Conservation (phyloP, 2,797 vertebrate genomes). For the Neosalanx taihuensis region DNA sequence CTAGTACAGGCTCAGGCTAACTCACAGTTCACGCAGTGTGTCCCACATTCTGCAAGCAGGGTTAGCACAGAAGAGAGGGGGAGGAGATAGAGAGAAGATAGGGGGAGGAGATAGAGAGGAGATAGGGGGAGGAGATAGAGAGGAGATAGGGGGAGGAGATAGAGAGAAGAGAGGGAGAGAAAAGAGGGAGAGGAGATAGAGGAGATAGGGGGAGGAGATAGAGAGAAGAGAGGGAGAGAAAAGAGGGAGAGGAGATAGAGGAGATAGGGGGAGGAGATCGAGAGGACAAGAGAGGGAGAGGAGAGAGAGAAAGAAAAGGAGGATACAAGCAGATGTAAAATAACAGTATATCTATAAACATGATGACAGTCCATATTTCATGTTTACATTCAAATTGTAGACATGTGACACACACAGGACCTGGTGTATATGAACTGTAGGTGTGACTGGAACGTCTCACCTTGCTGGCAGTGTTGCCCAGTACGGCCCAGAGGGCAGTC, state of each 20-base stretch:
- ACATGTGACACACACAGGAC: not conserved
- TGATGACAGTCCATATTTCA: no score
- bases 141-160: no score
- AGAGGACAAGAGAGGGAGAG: slow-evolving; percentile 30
- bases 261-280: no score
- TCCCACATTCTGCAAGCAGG: slow-evolving; percentile 74
- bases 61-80: slow-evolving; percentile 47
- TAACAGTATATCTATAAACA: not conserved
- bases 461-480: slow-evolving; percentile 78
- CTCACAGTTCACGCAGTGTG: slow-evolving; percentile 83
- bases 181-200: not conserved
- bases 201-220: not conserved
- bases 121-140: not conserved
- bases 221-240: no score
- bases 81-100: not conserved
- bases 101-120: not conserved
- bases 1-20: slow-evolving; percentile 30
- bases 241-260: no score
- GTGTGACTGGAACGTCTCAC: slow-evolving; percentile 47
- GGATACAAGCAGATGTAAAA: no score
- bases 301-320: not conserved
- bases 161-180: slow-evolving; percentile 34
- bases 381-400: no score
- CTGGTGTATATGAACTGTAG: no score
- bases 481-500: slow-evolving; percentile 80